phyloP scores from a whole-genome alignment of 2,797 vertebrate genomes.

The Knipowitschia caucasica region DNA sequence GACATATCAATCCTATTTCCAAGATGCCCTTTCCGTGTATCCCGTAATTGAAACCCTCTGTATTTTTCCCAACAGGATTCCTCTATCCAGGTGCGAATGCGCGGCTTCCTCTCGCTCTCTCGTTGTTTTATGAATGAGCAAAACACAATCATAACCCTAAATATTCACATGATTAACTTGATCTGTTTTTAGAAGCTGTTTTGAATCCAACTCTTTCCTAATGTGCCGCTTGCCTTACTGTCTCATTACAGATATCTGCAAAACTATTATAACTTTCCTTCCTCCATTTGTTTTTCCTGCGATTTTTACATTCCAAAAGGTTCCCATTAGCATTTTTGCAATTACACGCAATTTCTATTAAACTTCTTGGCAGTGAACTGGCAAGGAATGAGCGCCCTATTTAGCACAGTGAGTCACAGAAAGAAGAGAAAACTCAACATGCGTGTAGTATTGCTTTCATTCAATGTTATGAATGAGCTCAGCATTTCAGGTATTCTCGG shows the following conservation, averaged over 20 bases:
- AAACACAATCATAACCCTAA: conserved; percentile 26
- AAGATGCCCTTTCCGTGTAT: conserved; percentile 76
- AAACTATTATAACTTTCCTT: conserved; percentile 24
- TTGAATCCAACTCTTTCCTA: conserved; percentile 25
- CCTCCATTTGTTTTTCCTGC: conserved; percentile 54
- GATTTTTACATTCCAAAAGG: conserved; percentile 59
- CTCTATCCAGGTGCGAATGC: conserved; percentile 34
- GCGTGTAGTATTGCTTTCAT: conserved; percentile 49
- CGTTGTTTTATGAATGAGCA: conserved; percentile 26
- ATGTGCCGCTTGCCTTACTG: conserved; percentile 31
- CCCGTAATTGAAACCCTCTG: conserved; percentile 77
- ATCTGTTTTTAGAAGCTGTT: too few species aligned
- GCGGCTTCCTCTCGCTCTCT: conserved; percentile 18
- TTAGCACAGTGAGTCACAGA: conserved; percentile 42
- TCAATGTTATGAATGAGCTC: conserved; percentile 49
- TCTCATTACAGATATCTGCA: conserved; percentile 30
- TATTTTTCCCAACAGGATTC: conserved; percentile 38
- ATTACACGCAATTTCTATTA: conserved; percentile 62
- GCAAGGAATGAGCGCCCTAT: conserved; percentile 58
- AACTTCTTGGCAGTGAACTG: conserved; percentile 60
- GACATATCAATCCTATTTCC: conserved; percentile 74
- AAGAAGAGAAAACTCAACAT: conserved; percentile 21
- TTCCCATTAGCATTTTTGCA: conserved; percentile 64
- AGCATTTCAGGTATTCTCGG: conserved; percentile 59
- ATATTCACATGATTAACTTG: conserved; percentile 29